Conservation (phyloP, 2,797 vertebrate species). For the Labroides dimidiatus region DNA sequence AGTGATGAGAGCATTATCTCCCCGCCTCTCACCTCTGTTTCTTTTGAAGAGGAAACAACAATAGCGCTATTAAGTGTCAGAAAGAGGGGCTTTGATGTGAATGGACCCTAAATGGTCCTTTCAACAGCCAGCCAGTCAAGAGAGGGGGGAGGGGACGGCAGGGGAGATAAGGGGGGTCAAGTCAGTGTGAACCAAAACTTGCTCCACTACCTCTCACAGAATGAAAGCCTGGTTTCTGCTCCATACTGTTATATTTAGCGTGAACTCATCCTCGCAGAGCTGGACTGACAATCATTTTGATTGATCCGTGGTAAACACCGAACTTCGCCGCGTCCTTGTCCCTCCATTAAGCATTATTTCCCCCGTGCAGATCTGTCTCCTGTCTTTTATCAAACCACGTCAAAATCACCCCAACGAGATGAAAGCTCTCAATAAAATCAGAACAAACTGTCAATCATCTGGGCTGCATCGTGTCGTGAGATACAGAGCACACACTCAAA, state of each 20-base stretch:
- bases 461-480: not conserved
- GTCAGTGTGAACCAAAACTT: not conserved
- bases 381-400: conserved; percentile 53
- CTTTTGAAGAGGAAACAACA: conserved; percentile 68
- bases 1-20: conserved; percentile 22
- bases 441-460: conserved; percentile 54
- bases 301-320: conserved; percentile 31
- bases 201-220: not conserved
- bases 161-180: conserved; percentile 9
- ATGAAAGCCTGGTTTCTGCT: not conserved
- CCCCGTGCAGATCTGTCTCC: conserved; percentile 31
- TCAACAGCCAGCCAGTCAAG: conserved; percentile 27
- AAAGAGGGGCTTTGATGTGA: conserved; percentile 71
- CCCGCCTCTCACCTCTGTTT: conserved; percentile 46
- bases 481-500: no score
- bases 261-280: not conserved
- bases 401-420: conserved; percentile 42
- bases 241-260: not conserved
- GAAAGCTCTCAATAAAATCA: conserved; percentile 47
- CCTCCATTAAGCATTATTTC: conserved; percentile 45
- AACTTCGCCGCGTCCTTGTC: conserved; percentile 13
- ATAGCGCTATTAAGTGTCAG: conserved; percentile 61
- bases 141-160: not conserved
- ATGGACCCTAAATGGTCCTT: conserved; percentile 59
- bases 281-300: conserved; percentile 34